Evolutionary conservation across 2,888 invertebrate species (phyloP), one percentile per base, ranked within the genome.

Genomic region (Crematogaster levior): DNA sequence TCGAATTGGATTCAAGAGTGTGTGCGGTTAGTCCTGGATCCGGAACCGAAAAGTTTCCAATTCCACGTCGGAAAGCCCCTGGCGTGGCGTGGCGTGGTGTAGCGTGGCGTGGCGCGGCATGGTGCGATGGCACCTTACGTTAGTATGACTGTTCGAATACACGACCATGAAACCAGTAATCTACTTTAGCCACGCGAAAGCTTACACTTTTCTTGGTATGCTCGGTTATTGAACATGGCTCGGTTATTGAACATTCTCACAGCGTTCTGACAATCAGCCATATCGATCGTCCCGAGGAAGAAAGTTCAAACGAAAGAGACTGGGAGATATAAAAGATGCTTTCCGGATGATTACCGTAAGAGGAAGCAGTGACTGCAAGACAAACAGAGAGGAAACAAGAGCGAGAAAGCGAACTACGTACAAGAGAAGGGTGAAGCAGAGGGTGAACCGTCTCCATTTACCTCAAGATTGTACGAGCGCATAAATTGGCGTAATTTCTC

Each of bases 401-500:
- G 34, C 0, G 30, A 46, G 70, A 53, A n/a, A 70, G 30, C 30
- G 27, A 30, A 21, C 24, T 21, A 43, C 40, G 53, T 72, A 70
- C 21, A 56, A 37, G 43, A 15, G 43, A 12, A 10, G 18, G 34
- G 21, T 18, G n/a, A 6, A 24, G 6, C 24, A 30, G 43, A 24
- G 51, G 43, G 46, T 43, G 72, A 51, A 65, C 65, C 61, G 60
- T 61, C 74, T 74, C 74, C 74, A 63, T 74, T 73, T 81, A 73
- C 63, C 63, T 53, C 82, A 81, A 80, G 83, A 74, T 74, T 82
- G 72, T 34, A 58, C 81, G 74, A 74, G 79, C 82, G 86, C 89
- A 91, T 91, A 88, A 91, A 89, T 91, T 89, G 87, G 70, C 82
- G 88, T 89, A 90, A 91, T 90, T 89, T 85, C 85, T 86, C 83